phyloP scores from a whole-genome alignment of 1,140 invertebrate species.

The Amphibalanus amphitrite region DNA sequence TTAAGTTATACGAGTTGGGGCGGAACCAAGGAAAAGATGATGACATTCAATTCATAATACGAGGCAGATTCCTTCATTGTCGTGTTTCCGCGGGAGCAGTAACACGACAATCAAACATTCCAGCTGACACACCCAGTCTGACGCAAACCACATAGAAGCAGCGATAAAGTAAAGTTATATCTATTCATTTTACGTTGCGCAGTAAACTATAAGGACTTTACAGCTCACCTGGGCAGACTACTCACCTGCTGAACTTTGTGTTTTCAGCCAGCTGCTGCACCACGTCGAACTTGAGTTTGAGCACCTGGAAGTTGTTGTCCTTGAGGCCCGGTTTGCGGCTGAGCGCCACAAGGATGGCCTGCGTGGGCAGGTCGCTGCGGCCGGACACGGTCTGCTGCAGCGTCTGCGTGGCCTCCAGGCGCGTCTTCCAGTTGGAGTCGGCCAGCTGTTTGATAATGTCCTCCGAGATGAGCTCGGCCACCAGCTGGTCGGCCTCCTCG shows the following conservation, averaged over 20 bases:
- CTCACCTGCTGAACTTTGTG: conserved; percentile 46
- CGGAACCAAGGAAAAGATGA: too few relatives aligned
- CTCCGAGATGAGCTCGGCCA: conserved; percentile 38
- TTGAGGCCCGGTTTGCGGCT: conserved; percentile 77
- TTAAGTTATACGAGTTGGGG: too few relatives aligned
- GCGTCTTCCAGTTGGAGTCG: conserved; percentile 70
- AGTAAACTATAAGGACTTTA: too few relatives aligned
- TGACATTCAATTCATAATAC: too few relatives aligned
- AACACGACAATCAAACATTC: too few relatives aligned
- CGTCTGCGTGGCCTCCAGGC: conserved; percentile 54
- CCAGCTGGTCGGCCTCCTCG: conserved; percentile 55
- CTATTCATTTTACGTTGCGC: too few relatives aligned
- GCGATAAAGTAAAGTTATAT: too few relatives aligned
- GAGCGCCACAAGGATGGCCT: conserved; percentile 52
- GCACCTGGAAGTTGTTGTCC: conserved; percentile 81
- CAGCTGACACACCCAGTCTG: too few relatives aligned
- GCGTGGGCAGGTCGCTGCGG: conserved; percentile 41
- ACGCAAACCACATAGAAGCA: too few relatives aligned
- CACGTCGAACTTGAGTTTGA: conserved; percentile 64
- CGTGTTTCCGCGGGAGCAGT: too few relatives aligned
- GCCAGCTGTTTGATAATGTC: conserved; percentile 46
- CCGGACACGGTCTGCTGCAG: conserved; percentile 6
- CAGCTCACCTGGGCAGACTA: too few relatives aligned
- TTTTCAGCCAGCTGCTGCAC: conserved; percentile 58
- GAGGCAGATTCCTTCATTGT: too few relatives aligned